phyloP scores from a whole-genome alignment of 2,113 vertebrate genomes.

The Lanius ludovicianus region DNA sequence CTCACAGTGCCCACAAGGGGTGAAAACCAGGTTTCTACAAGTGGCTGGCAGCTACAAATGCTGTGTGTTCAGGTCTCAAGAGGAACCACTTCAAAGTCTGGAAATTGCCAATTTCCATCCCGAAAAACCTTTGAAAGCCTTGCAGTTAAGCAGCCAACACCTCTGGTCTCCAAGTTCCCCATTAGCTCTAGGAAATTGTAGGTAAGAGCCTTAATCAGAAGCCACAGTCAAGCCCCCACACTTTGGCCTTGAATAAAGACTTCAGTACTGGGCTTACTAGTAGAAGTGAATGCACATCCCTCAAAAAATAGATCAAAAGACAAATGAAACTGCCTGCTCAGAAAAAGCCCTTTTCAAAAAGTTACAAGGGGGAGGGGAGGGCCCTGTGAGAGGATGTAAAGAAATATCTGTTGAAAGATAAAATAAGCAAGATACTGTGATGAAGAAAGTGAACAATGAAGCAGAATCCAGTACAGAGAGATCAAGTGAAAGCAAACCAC shows the following conservation, averaged over 20 bases:
- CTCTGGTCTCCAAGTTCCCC: not conserved
- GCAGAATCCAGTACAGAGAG: constrained; percentile 27
- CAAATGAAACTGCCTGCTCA: constrained; percentile 32
- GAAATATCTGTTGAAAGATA: constrained; percentile 57
- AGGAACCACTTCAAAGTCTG: not conserved
- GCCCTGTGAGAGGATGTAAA: not conserved
- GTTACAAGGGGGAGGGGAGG: not conserved
- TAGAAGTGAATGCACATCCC: not conserved
- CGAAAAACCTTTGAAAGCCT: not conserved
- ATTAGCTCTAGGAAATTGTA: not conserved
- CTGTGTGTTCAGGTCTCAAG: not conserved
- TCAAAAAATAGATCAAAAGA: constrained; percentile 43
- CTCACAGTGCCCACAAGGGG: not conserved
- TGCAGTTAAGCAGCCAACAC: not conserved
- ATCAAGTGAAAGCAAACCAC: constrained; percentile 47
- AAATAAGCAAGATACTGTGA: constrained; percentile 53
- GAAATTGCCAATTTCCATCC: not conserved
- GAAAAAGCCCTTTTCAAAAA: constrained; percentile 54
- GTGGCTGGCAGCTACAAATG: not conserved
- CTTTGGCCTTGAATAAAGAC: not conserved
- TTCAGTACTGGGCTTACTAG: not conserved
- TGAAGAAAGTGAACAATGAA: constrained; percentile 45
- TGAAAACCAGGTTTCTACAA: not conserved
- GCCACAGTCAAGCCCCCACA: not conserved
- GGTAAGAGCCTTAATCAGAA: not conserved